Conservation (phyloP, 2,888 invertebrate species). For the Halocaridina rubra region DNA sequence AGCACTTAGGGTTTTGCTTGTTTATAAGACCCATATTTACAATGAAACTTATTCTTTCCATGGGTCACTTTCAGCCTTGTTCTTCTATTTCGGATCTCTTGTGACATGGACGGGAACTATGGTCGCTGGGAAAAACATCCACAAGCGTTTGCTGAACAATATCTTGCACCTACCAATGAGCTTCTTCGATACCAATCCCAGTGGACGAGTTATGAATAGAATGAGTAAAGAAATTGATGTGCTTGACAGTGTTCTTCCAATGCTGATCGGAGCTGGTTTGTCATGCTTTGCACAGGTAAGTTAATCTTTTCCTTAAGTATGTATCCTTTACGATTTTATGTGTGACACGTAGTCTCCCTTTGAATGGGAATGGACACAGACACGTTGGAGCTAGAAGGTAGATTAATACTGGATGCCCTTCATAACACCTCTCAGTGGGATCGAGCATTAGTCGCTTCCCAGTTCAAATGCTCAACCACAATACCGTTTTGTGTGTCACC, state of each 20-base stretch:
- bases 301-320: background rate
- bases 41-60: background rate
- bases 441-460: too few species aligned
- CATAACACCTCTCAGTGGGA: too few species aligned
- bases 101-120: slow-evolving; percentile 27
- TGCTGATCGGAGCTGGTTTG: slow-evolving; percentile 17
- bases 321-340: background rate
- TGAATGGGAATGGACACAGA: too few species aligned
- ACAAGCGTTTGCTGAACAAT: slow-evolving; percentile 75
- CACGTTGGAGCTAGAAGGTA: too few species aligned
- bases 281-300: background rate
- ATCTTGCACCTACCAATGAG: slow-evolving; percentile 72
- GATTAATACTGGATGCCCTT: too few species aligned
- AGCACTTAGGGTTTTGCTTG: too few species aligned
- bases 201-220: slow-evolving; percentile 69
- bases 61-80: slow-evolving; percentile 2
- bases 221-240: slow-evolving; percentile 68
- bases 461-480: too few species aligned
- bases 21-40: background rate
- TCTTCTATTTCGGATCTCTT: slow-evolving; percentile 17
- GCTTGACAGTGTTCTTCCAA: slow-evolving; percentile 60
- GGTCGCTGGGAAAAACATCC: slow-evolving; percentile 69
- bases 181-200: slow-evolving; percentile 70
- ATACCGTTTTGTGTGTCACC: too few species aligned
- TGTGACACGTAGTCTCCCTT: too few species aligned